Evolutionary conservation across 2,113 vertebrate genomes (phyloP), one percentile per base, ranked within the genome.

Genomic region (Percina caprodes): DNA sequence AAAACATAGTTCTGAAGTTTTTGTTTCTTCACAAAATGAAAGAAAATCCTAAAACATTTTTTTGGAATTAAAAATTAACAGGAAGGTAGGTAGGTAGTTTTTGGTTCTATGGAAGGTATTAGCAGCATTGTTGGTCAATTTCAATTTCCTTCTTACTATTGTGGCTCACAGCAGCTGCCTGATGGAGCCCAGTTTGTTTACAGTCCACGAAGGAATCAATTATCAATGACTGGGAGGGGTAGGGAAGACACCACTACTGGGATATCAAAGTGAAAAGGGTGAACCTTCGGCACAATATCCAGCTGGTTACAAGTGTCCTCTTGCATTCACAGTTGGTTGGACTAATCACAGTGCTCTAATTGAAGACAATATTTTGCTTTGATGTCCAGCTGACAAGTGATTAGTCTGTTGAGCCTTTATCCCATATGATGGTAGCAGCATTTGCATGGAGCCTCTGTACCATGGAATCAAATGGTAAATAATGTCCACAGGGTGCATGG

Each of bases 1-100:
- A 70, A 77, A 46, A 35, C 19, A 23, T 58, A 39, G 68, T 86
- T 87, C 48, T 74, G 35, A 62, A 68, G 21, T 19, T 61, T 56
- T 49, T 54, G 6, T 78, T 63, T 63, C 2, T 63, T 62, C 19
- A 35, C 3, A 46, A 18, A 54, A 9, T 6, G 15, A 26, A 77
- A 69, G 18, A 0, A 5, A 26, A 69, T 49, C 10, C 2, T 33
- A 6, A 15, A 15, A 26, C 21, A 4, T 45, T 56, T 61, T 30
- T 42, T 55, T 6, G 2, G 4, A 30, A 45, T 30, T 58, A 30
- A 61, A 52, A 42, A 11, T 19, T 61, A 21, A 39, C 39, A 23
- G 35, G 33, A 18, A 61, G 24, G 12, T 39, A 21, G 3, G 11
- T 58, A 12, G 6, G 30, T 30, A 48, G 48, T 26, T 33, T 11